Percentiles rank a stretch among this genome's conserved stretches.
These are phyloP conservation scores for Pectinophora gossypiella DNA, from an alignment of 1,140 invertebrate species.

Conservation along the genomic window DNA sequence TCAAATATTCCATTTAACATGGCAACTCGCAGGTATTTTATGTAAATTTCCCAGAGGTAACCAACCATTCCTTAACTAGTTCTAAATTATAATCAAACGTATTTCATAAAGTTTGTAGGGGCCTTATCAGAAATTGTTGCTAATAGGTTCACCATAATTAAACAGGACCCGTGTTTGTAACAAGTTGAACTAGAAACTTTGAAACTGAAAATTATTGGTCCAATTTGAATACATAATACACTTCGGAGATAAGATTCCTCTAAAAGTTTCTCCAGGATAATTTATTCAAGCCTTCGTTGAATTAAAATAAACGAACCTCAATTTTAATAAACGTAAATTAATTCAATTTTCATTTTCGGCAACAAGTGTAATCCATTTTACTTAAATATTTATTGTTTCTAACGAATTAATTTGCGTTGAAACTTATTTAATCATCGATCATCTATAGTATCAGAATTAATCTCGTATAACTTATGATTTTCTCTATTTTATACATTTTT, in stretches of 20 bases:
- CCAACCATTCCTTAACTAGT: constrained; percentile 24
- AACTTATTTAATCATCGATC: too few relatives aligned
- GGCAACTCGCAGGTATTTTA: neutral
- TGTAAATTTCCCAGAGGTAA: constrained; percentile 26
- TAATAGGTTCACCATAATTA: constrained; percentile 26
- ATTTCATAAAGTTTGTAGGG: constrained; percentile 22
- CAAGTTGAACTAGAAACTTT: neutral
- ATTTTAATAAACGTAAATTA: too few relatives aligned
- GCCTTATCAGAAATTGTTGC: constrained; percentile 27
- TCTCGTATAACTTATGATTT: too few relatives aligned
- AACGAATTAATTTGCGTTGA: too few relatives aligned
- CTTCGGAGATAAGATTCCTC: neutral
- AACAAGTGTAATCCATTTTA: too few relatives aligned
- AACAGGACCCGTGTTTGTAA: constrained; percentile 17
- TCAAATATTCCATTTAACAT: neutral
- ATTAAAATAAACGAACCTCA: too few relatives aligned
- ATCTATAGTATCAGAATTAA: too few relatives aligned
- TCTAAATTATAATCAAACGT: constrained; percentile 21
- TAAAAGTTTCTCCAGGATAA: neutral
- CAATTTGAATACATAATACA: constrained; percentile 1
- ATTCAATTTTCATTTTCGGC: too few relatives aligned
- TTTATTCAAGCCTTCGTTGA: neutral
- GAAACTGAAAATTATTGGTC: constrained; percentile 1
- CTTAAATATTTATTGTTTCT: too few relatives aligned
- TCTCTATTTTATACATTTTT: too few relatives aligned